Percentiles rank a stretch among this genome's conserved stretches.
Evolutionary conservation across 2,797 vertebrate genomes (phyloP).

Genomic region (Rhabdomys pumilio): DNA sequence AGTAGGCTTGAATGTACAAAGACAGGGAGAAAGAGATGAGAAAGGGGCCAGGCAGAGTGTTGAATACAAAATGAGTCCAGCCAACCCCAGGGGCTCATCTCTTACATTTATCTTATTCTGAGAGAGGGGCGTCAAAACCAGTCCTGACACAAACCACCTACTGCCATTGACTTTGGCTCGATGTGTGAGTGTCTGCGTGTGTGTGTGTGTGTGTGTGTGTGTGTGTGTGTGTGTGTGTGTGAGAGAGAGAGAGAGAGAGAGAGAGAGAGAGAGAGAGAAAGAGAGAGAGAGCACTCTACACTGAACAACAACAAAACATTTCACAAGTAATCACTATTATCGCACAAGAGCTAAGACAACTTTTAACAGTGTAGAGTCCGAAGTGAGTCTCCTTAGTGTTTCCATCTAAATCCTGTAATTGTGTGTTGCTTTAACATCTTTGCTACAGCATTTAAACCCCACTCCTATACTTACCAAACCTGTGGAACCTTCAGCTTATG

Average conservation of each 20-base stretch:
- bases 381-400: slow-evolving; percentile 12
- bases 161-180: slow-evolving; percentile 90
- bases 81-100: slow-evolving; percentile 91
- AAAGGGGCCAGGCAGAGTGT: slow-evolving; percentile 88
- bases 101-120: slow-evolving; percentile 91
- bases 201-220: slow-evolving; percentile 44
- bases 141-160: slow-evolving; percentile 87
- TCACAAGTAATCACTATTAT: slow-evolving; percentile 65
- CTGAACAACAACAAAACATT: slow-evolving; percentile 63
- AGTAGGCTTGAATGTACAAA: slow-evolving; percentile 94
- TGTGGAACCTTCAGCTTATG: slow-evolving; percentile 17
- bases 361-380: neutral
- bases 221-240: neutral
- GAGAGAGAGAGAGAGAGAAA: neutral
- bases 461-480: slow-evolving; percentile 26
- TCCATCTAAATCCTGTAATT: slow-evolving; percentile 2
- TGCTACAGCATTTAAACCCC: neutral
- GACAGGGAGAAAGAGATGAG: slow-evolving; percentile 89
- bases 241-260: neutral
- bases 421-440: slow-evolving; percentile 76
- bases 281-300: neutral
- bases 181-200: neutral
- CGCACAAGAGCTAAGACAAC: slow-evolving; percentile 36
- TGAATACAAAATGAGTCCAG: slow-evolving; percentile 94
- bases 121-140: slow-evolving; percentile 86